Evolutionary conservation across 2,888 invertebrate species (phyloP).

Genomic region (Sericinus montela): DNA sequence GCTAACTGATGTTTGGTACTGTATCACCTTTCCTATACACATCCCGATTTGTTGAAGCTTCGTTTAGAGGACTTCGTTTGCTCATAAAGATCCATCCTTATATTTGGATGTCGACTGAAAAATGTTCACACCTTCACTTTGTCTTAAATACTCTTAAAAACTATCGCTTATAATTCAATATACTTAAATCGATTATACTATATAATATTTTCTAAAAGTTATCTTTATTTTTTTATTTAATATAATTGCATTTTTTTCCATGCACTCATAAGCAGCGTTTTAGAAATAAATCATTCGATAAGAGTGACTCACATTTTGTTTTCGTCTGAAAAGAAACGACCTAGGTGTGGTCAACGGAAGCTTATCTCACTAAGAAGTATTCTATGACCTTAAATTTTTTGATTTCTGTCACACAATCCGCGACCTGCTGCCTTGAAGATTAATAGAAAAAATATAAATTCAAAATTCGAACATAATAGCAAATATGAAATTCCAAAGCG

Average conservation of each 20-base stretch:
- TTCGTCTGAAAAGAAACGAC: slow-evolving; percentile 17
- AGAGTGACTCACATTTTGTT: slow-evolving; percentile 68
- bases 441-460: not conserved
- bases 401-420: not conserved
- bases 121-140: not conserved
- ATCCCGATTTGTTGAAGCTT: not conserved
- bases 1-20: slow-evolving; percentile 57
- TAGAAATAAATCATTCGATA: slow-evolving; percentile 54
- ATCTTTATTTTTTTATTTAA: slow-evolving; percentile 34
- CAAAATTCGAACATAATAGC: too few relatives aligned
- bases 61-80: too few relatives aligned
- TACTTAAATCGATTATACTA: slow-evolving; percentile 41
- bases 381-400: not conserved
- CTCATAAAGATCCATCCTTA: too few relatives aligned
- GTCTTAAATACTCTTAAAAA: not conserved
- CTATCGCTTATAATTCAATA: slow-evolving; percentile 28
- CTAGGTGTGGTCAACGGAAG: slow-evolving; percentile 2
- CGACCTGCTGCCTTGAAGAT: slow-evolving; percentile 6
- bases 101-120: not conserved
- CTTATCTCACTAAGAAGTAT: not conserved
- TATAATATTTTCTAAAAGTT: slow-evolving; percentile 68
- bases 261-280: slow-evolving; percentile 65
- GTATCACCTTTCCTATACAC: slow-evolving; percentile 18
- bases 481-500: too few relatives aligned
- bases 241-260: slow-evolving; percentile 41